Percentiles rank a stretch among this genome's conserved stretches.
Conservation (phyloP, 2,888 invertebrate species). For the Drosophila imparisetae region DNA sequence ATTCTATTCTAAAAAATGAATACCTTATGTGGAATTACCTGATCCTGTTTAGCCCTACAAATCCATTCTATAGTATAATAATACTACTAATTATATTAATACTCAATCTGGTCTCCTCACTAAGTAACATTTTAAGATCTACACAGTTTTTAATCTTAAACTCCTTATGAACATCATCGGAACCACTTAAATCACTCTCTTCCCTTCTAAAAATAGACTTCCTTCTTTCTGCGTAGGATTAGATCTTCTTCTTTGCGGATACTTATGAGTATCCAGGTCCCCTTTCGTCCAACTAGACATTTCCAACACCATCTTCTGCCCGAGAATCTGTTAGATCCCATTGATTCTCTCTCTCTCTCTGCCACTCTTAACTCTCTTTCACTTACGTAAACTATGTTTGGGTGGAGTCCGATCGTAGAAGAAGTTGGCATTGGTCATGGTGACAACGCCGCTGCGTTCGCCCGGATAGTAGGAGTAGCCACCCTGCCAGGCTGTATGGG, state of each 20-base stretch:
- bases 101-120: not conserved
- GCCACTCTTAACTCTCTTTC: slow-evolving; percentile 14
- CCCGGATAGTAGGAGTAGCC: slow-evolving; percentile 82
- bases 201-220: not conserved
- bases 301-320: not conserved
- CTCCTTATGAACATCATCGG: not conserved
- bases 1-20: not conserved
- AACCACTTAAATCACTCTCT: not conserved
- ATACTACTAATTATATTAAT: not conserved
- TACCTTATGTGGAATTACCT: not conserved
- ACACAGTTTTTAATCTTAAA: not conserved
- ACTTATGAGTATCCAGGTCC: not conserved
- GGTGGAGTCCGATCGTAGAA: slow-evolving; percentile 79
- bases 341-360: not conserved
- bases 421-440: slow-evolving; percentile 83
- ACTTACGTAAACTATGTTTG: slow-evolving; percentile 36
- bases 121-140: not conserved
- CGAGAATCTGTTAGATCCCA: not conserved
- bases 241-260: not conserved
- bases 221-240: not conserved
- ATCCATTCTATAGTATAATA: not conserved
- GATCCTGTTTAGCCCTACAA: not conserved
- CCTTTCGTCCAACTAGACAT: not conserved
- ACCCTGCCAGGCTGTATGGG: slow-evolving; percentile 83
- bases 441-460: slow-evolving; percentile 78